Percentiles rank a stretch among this genome's conserved stretches.
Conservation (phyloP, 2,113 vertebrate species). For the Phrynosoma blainvillii region DNA sequence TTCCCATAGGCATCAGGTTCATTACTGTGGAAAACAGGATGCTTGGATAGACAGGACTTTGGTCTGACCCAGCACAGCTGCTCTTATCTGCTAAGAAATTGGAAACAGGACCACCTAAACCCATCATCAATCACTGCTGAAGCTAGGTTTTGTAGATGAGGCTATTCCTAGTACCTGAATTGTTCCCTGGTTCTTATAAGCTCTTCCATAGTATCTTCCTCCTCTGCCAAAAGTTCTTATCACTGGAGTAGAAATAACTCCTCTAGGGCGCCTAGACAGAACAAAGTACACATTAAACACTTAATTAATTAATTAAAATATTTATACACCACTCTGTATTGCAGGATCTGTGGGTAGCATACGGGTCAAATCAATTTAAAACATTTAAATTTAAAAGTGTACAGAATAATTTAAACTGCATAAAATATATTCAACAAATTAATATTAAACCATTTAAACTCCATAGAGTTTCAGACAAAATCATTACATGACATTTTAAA, state of each 20-base stretch:
- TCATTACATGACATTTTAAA: no score
- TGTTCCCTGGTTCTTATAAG: slow-evolving; percentile 87
- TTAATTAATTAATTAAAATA: neutral
- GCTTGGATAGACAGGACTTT: neutral
- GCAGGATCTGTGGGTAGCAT: no score
- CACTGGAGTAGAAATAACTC: slow-evolving; percentile 93
- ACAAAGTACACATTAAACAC: slow-evolving; percentile 46
- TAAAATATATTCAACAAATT: neutral
- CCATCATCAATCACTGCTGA: neutral
- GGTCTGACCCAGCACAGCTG: neutral
- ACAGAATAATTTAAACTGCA: neutral
- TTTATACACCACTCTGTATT: no score
- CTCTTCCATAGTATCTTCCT: slow-evolving; percentile 84
- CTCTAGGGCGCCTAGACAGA: slow-evolving; percentile 84
- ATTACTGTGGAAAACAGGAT: no score
- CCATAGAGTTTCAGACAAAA: no score
- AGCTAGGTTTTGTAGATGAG: neutral
- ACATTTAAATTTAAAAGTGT: no score
- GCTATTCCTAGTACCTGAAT: slow-evolving; percentile 80
- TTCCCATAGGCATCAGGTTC: no score
- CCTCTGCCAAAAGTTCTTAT: slow-evolving; percentile 93
- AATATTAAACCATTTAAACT: no score
- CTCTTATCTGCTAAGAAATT: no score
- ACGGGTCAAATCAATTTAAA: no score
- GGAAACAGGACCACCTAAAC: neutral